Percentiles rank a stretch among this genome's conserved stretches.
Evolutionary conservation across 2,113 vertebrate species (phyloP).

Genomic region (Paraplagusia blochii): DNA sequence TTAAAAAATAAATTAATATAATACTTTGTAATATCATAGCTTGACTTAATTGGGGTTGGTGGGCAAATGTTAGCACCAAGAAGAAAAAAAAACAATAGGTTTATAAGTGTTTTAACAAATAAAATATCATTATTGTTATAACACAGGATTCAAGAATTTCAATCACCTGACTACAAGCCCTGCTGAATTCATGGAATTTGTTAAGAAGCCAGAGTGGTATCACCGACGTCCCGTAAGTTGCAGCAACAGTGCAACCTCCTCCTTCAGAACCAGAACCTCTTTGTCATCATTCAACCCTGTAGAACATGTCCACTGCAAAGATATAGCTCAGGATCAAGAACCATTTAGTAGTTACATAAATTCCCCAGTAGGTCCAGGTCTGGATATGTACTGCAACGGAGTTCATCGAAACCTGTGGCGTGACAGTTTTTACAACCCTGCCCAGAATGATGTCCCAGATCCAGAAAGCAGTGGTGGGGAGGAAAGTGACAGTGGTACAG

Average conservation of each 20-base stretch:
- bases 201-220: slow-evolving; percentile 68
- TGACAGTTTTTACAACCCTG: slow-evolving; percentile 42
- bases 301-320: slow-evolving; percentile 30
- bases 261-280: slow-evolving; percentile 42
- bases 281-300: slow-evolving; percentile 43
- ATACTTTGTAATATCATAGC: too few relatives aligned
- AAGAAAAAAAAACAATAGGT: too few relatives aligned
- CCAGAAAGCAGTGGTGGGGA: slow-evolving; percentile 62
- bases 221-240: slow-evolving; percentile 47
- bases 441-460: neutral
- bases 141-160: slow-evolving; percentile 59
- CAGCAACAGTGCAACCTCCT: slow-evolving; percentile 28
- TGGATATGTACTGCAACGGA: slow-evolving; percentile 49
- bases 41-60: too few relatives aligned
- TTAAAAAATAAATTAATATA: too few relatives aligned
- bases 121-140: too few relatives aligned
- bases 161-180: slow-evolving; percentile 40
- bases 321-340: slow-evolving; percentile 38
- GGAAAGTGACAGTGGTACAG: slow-evolving; percentile 68
- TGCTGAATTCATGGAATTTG: slow-evolving; percentile 57
- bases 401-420: slow-evolving; percentile 57
- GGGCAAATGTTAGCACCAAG: too few relatives aligned
- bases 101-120: too few relatives aligned
- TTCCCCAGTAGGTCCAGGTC: slow-evolving; percentile 11
- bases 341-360: slow-evolving; percentile 49